phyloP scores from a whole-genome alignment of 2,888 invertebrate species.

The Nomada lathburiana region DNA sequence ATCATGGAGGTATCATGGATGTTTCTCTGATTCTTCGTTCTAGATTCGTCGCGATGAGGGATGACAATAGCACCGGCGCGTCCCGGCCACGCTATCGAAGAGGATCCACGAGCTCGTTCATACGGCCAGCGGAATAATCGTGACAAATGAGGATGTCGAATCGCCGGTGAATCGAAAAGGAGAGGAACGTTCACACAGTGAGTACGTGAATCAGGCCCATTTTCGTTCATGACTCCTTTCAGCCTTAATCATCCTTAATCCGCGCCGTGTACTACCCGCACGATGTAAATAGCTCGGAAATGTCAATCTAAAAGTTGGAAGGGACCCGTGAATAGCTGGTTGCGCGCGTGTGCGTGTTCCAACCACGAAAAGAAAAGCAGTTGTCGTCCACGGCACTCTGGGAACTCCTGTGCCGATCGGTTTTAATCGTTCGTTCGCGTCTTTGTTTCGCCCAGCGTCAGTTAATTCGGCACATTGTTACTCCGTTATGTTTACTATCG shows the following conservation, averaged over 20 bases:
- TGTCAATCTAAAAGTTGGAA: slow-evolving; percentile 72
- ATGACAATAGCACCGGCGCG: background rate
- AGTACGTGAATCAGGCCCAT: slow-evolving; percentile 63
- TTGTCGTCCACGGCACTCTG: background rate
- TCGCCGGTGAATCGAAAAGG: slow-evolving; percentile 58
- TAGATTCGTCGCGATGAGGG: slow-evolving; percentile 14
- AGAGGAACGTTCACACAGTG: slow-evolving; percentile 62
- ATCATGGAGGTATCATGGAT: no score
- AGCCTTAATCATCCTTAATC: slow-evolving; percentile 73
- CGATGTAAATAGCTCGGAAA: slow-evolving; percentile 72
- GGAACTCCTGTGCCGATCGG: slow-evolving; percentile 24
- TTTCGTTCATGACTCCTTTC: slow-evolving; percentile 71
- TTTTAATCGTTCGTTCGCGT: slow-evolving; percentile 30
- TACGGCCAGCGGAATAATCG: slow-evolving; percentile 45
- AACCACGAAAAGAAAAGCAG: slow-evolving; percentile 16
- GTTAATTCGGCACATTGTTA: slow-evolving; percentile 59
- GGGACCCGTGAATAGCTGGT: slow-evolving; percentile 60
- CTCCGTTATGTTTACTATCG: slow-evolving; percentile 48
- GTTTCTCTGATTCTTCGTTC: slow-evolving; percentile 7
- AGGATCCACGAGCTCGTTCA: background rate
- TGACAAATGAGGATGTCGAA: slow-evolving; percentile 66
- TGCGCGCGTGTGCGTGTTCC: background rate
- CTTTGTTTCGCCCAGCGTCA: slow-evolving; percentile 34
- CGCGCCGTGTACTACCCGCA: slow-evolving; percentile 69
- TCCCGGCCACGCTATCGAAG: no score